phyloP scores from a whole-genome alignment of 92 coral and sea anemone genomes.

The Porites cylindrica region DNA sequence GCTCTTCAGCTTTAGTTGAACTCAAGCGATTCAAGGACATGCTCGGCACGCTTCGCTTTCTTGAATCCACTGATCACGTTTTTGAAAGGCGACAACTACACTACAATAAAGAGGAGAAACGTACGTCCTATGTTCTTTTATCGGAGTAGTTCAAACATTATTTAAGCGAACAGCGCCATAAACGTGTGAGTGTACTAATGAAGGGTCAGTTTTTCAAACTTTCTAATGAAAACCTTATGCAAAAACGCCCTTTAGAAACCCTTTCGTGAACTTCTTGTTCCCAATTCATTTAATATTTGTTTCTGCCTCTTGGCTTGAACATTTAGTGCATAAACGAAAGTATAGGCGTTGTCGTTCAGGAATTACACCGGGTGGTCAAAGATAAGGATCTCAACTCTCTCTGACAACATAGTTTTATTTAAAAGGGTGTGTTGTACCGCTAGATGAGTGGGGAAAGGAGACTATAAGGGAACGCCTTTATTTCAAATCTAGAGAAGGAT shows the following conservation, averaged over 20 bases:
- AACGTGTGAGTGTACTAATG: background rate
- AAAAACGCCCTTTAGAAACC: background rate
- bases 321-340: too few relatives aligned
- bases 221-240: background rate
- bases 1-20: conserved; percentile 15
- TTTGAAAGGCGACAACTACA: background rate
- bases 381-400: background rate
- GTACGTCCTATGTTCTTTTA: conserved; percentile 1
- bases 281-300: too few relatives aligned
- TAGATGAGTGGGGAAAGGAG: background rate
- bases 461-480: background rate
- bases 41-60: conserved; percentile 1
- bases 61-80: background rate
- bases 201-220: conserved; percentile 3
- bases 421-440: background rate
- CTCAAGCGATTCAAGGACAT: conserved; percentile 20
- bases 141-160: background rate
- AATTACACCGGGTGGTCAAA: background rate
- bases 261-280: too few relatives aligned
- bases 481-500: background rate
- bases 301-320: too few relatives aligned
- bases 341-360: too few relatives aligned
- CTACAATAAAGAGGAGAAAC: conserved; percentile 34
- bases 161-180: background rate
- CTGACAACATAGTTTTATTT: background rate